These are phyloP conservation scores for Orientallactaga bullata DNA, from an alignment of 2,113 vertebrate species.

Conservation along the genomic window DNA sequence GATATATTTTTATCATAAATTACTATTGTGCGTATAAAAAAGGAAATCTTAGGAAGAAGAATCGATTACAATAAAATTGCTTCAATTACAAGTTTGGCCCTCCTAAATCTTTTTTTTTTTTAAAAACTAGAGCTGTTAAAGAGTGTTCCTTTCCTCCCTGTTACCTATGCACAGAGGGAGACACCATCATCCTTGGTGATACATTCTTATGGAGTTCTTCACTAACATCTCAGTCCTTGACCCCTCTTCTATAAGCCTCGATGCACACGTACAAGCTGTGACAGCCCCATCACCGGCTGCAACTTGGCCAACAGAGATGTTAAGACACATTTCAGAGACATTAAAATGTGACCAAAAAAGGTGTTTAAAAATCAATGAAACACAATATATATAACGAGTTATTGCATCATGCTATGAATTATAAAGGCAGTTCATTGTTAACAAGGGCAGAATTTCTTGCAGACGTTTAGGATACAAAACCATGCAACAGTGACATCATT, in stretches of 20 bases:
- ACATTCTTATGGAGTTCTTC: not conserved
- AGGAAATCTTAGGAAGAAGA: slow-evolving; percentile 9
- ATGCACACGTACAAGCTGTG: not conserved
- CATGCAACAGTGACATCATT: not conserved
- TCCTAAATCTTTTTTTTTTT: slow-evolving; percentile 23
- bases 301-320: not conserved
- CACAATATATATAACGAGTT: slow-evolving; percentile 26
- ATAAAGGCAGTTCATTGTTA: slow-evolving; percentile 48
- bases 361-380: slow-evolving; percentile 7
- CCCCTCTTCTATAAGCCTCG: not conserved
- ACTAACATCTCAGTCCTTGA: not conserved
- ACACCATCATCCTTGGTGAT: not conserved
- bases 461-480: slow-evolving; percentile 47
- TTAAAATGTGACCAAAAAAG: slow-evolving; percentile 40
- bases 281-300: not conserved
- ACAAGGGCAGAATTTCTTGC: slow-evolving; percentile 70
- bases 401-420: slow-evolving; percentile 18
- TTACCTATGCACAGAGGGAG: not conserved
- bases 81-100: not conserved
- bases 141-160: not conserved
- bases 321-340: slow-evolving; percentile 27
- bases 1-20: slow-evolving; percentile 31
- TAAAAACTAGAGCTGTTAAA: slow-evolving; percentile 31
- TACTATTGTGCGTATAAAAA: not conserved
- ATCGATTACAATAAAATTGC: slow-evolving; percentile 45